Evolutionary conservation across 2,113 vertebrate species (phyloP), one percentile per base, ranked within the genome.

Genomic region (Abramis brama): DNA sequence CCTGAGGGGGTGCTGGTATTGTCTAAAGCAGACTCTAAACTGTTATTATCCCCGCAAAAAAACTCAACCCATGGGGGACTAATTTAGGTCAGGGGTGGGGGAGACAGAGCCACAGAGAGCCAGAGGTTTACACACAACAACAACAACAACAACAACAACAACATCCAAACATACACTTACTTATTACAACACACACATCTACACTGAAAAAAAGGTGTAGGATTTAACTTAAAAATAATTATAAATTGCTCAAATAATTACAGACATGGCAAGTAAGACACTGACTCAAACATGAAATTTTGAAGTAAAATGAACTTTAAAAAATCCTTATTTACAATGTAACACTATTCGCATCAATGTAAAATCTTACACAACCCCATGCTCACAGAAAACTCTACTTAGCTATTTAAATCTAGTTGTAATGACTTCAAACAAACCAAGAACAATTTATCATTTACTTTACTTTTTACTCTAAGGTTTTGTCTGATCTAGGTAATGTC

Each of bases 51-150:
- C 91, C 87, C 90, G 88, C 89, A 86, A 74, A 33, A 33, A 27
- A 52, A 5, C 52, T 77, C 36, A 55, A 43, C 86, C 62, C 59
- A 74, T 73, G 84, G 93, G 89, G 89, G 92, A 93, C 92, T 94
- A 94, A 94, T 94, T 94, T 94, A 92, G 93, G 93, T 94, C 92
- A 93, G 91, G 70, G 92, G 90, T 90, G 82, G 89, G 80, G 68
- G 76, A 43, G 57, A 43, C 43, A 2, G 43, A 73, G 52, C 17
- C n/a, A 64, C 33, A 59, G 43, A 77, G 52, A 76, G 27, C 47
- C 39, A 86, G 25, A 85, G 57, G 57, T 45, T 80, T 64, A 25
- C 47, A 33, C 47, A 75, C 50, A 70, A 70, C 39, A 80, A 25
- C 25, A 43, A 39, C 39, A 17, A 25, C 25, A 43, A 39, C 39